These are phyloP conservation scores for Samia ricini DNA, from an alignment of 1,140 invertebrate genomes.

Conservation along the genomic window DNA sequence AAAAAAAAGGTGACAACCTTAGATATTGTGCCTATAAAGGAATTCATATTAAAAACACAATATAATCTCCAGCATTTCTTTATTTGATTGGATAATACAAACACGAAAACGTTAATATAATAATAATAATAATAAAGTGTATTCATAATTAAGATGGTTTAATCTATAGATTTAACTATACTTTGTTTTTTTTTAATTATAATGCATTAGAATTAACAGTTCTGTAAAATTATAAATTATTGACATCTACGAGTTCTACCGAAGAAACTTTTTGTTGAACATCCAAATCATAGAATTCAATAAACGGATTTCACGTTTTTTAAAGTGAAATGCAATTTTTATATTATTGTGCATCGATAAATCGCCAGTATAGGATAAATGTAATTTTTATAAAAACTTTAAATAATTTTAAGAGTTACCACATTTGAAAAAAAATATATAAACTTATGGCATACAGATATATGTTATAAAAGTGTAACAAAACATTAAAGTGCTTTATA, in stretches of 20 bases:
- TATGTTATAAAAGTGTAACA: too few relatives aligned
- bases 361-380: neutral
- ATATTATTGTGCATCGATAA: neutral
- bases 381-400: too few relatives aligned
- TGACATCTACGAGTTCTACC: neutral
- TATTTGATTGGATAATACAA: conserved; percentile 13
- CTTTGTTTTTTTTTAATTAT: neutral
- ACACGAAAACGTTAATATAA: conserved; percentile 7
- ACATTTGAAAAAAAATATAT: too few relatives aligned
- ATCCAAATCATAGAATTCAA: neutral
- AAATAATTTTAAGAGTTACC: too few relatives aligned
- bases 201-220: neutral
- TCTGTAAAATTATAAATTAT: neutral
- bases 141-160: conserved; percentile 1
- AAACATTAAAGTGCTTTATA: too few relatives aligned
- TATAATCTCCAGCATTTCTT: conserved; percentile 11
- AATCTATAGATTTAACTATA: neutral
- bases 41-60: too few relatives aligned
- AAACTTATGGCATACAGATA: too few relatives aligned
- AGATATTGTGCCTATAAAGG: too few relatives aligned
- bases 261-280: neutral
- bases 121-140: conserved; percentile 1
- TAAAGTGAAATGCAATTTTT: neutral
- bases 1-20: too few relatives aligned
- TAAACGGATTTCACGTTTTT: neutral